phyloP scores from a whole-genome alignment of 2,888 invertebrate species.

The Diarsia mendica region DNA sequence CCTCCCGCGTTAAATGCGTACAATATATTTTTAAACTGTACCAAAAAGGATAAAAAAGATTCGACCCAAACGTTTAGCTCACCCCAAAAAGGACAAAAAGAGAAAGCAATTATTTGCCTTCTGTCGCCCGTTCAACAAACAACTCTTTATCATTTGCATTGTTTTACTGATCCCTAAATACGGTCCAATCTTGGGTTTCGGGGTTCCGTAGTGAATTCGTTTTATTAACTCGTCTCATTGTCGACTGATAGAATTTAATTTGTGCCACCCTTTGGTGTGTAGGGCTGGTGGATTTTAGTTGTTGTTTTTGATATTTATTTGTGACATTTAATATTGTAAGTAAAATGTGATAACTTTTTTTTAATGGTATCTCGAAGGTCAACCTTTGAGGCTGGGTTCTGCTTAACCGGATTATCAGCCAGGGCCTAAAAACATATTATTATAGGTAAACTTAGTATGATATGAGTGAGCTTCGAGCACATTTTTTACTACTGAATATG shows the following conservation, averaged over 20 bases:
- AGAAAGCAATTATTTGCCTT: constrained; percentile 85
- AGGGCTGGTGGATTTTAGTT: constrained; percentile 74
- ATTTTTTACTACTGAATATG: neutral
- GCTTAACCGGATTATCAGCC: too few relatives aligned
- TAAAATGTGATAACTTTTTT: neutral
- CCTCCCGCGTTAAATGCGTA: constrained; percentile 53
- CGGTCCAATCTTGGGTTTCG: constrained; percentile 77
- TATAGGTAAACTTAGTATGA: too few relatives aligned
- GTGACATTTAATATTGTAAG: neutral
- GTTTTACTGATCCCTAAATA: constrained; percentile 83
- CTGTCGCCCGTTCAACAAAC: constrained; percentile 83
- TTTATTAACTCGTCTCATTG: constrained; percentile 90
- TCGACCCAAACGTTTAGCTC: constrained; percentile 65
- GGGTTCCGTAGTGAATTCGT: constrained; percentile 85
- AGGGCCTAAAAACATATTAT: too few relatives aligned
- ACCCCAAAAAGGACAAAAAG: constrained; percentile 74
- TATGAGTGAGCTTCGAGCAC: too few relatives aligned
- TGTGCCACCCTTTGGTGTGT: constrained; percentile 78
- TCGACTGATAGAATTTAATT: constrained; percentile 89
- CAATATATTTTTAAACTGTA: constrained; percentile 68
- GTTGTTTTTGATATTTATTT: neutral
- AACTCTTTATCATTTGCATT: constrained; percentile 84
- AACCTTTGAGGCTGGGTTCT: too few relatives aligned
- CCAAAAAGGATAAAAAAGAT: constrained; percentile 63
- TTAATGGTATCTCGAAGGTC: too few relatives aligned